Evolutionary conservation across 2,113 vertebrate genomes (phyloP).

Genomic region (Zosterops borbonicus): DNA sequence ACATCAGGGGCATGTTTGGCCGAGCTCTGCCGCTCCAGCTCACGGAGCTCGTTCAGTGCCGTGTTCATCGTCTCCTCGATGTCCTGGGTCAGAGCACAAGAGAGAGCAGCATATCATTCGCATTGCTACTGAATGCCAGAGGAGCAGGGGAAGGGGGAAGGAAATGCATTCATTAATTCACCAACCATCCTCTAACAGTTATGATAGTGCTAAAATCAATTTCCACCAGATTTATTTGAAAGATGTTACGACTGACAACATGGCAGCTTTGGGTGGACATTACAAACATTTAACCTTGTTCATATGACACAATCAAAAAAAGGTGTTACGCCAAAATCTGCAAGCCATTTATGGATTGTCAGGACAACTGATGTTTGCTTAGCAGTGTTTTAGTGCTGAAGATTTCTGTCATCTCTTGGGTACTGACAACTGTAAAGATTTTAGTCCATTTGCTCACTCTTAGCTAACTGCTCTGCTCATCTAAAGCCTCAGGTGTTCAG

Average conservation of each 20-base stretch:
- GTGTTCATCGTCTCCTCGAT: slow-evolving; percentile 99
- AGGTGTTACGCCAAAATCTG: neutral
- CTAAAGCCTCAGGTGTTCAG: neutral
- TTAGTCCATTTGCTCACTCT: neutral
- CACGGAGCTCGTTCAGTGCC: slow-evolving; percentile 92
- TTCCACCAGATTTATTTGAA: neutral
- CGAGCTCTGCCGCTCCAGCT: slow-evolving; percentile 94
- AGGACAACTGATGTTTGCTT: neutral
- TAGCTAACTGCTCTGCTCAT: neutral
- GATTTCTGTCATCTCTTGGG: neutral
- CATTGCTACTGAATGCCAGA: neutral
- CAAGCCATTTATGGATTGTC: neutral
- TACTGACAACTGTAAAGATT: neutral
- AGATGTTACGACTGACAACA: accelerated
- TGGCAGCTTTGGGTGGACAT: neutral
- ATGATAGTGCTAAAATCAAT: neutral
- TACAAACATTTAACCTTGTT: neutral
- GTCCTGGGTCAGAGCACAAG: slow-evolving; percentile 78
- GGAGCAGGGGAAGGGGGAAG: neutral
- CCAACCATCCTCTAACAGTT: neutral
- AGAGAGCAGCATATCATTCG: neutral
- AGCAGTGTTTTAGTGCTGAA: neutral
- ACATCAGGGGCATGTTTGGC: slow-evolving; percentile 94
- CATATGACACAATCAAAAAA: neutral
- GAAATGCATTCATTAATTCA: neutral